Percentiles rank a stretch among this genome's conserved stretches.
Evolutionary conservation across 2,797 vertebrate genomes (phyloP).

Genomic region (Pangasius mekongensis): DNA sequence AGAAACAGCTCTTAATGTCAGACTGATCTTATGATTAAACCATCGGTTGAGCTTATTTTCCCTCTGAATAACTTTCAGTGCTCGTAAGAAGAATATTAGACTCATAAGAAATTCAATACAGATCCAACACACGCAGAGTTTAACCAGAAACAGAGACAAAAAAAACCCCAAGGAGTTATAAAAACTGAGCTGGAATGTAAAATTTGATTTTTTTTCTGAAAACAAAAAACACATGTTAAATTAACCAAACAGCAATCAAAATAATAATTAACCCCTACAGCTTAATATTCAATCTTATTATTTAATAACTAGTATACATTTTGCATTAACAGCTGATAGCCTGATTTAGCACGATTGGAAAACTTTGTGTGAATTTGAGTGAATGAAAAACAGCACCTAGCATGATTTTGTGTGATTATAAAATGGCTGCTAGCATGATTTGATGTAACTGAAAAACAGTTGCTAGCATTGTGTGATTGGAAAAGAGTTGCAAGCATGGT

Average conservation of each 20-base stretch:
- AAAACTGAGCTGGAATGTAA: background rate
- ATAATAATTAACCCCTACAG: background rate
- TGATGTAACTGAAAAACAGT: background rate
- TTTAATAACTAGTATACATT: background rate
- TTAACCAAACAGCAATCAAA: background rate
- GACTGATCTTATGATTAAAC: background rate
- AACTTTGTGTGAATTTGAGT: background rate
- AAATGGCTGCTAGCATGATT: background rate
- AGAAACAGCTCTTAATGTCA: background rate
- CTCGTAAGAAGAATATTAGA: background rate
- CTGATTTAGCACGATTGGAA: background rate
- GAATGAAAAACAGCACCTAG: background rate
- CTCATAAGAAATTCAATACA: background rate
- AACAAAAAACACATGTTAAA: background rate
- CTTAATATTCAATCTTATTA: background rate
- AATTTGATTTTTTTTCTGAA: background rate
- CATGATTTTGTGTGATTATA: background rate
- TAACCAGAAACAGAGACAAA: no score
- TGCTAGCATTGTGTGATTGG: background rate
- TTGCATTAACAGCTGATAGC: background rate
- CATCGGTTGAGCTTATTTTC: background rate
- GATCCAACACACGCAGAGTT: background rate
- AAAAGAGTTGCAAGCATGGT: background rate
- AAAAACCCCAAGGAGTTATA: background rate
- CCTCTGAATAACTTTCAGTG: background rate